phyloP scores from a whole-genome alignment of 1,140 invertebrate species.

The Neodiprion lecontei region DNA sequence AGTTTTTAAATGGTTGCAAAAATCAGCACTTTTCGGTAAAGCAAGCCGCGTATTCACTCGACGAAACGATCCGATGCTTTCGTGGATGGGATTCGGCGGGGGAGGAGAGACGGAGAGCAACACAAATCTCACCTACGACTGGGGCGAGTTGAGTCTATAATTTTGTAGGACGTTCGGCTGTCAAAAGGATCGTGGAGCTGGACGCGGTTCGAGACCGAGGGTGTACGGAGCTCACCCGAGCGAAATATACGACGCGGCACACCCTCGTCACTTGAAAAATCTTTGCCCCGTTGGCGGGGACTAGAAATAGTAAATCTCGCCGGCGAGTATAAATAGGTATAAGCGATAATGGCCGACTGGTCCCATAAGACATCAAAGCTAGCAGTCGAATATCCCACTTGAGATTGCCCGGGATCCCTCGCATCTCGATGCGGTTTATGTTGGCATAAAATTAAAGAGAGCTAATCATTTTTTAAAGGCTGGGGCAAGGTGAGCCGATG shows the following conservation, averaged over 20 bases:
- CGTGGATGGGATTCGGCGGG: no score
- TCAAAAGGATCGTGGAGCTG: constrained; percentile 48
- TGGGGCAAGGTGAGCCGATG: background rate
- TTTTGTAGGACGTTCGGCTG: constrained; percentile 55
- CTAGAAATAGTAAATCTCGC: background rate
- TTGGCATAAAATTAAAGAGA: no score
- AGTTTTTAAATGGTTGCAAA: background rate
- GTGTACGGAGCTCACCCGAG: constrained; percentile 20
- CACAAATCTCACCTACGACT: constrained; percentile 7
- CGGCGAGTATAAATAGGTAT: constrained; percentile 9
- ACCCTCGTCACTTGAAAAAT: constrained; percentile 52
- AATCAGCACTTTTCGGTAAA: background rate
- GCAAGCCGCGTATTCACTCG: no score
- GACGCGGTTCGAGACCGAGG: background rate
- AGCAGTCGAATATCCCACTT: background rate
- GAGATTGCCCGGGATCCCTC: background rate
- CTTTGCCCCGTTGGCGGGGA: constrained; percentile 8
- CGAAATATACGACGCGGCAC: constrained; percentile 52
- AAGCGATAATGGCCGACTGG: constrained; percentile 39
- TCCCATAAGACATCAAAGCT: constrained; percentile 20
- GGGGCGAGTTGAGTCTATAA: constrained; percentile 41
- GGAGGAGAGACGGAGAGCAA: background rate
- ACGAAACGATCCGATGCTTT: no score
- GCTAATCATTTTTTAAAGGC: no score
- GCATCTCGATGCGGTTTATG: background rate